Evolutionary conservation across 2,888 invertebrate genomes (phyloP), one percentile per base, ranked within the genome.

Genomic region (Meganola albula): DNA sequence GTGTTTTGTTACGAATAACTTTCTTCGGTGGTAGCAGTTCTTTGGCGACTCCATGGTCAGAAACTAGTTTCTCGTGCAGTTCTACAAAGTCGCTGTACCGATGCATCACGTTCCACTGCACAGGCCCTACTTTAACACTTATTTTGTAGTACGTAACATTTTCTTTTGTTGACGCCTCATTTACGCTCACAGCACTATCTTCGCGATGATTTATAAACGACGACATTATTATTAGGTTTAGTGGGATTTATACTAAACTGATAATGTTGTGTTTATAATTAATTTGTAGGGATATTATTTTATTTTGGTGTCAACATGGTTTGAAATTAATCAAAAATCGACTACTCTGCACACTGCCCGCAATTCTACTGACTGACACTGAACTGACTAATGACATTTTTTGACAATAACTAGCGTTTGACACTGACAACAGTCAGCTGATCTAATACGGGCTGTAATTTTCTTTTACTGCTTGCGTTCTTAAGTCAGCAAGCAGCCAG

Each of bases 1-100:
- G 94, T 44, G 94, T 93, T 73, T 93, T 94, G 64, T 97, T 97
- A 1, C 97, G 92, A 55, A 97, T 92, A 2, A 96, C 88, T 82
- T 97, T 97, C 75, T 99, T 98, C 0, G 96, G 96, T 7, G 98
- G 98, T 9, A 98, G 78, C 37, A 96, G 87, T 57, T 94, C 95
- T 66, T 93, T 95, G 4, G 93, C 90, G 2, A 96, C 90, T 29
- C 93, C 93, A 74, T 94, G 93, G 55, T 94, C 92, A 2, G 87
- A 71, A 0, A 94, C 92, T n/a, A 97, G 85, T 63, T 90, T 91
- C 31, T 94, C 93, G 71, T 98, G 95, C 8, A 98, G 87, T 34
- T 95, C 93, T 46, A 90, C 91, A 76, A 98, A 98, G 58, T 97
- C 96, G 66, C 90, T 95, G 83, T 96, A 98, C 48, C 98, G 90